Evolutionary conservation across 2,888 invertebrate genomes (phyloP).

Genomic region (Pristionchus exspectatus): DNA sequence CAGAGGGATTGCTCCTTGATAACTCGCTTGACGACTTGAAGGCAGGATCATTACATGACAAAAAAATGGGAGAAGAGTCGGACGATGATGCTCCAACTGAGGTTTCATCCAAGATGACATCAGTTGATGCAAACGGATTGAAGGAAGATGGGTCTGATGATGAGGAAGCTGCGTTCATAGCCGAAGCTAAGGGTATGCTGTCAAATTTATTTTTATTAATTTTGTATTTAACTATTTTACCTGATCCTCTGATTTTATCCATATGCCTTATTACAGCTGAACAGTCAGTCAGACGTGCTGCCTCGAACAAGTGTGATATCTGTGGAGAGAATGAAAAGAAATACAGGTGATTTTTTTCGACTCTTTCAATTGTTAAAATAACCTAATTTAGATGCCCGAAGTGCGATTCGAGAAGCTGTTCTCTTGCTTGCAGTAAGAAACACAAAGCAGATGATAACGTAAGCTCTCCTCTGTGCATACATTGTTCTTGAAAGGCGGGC

Average conservation of each 20-base stretch:
- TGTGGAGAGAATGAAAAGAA: conserved; percentile 65
- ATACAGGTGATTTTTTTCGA: conserved; percentile 60
- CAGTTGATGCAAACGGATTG: not conserved
- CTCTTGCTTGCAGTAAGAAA: conserved; percentile 69
- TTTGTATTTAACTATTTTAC: not conserved
- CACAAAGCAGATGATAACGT: conserved; percentile 67
- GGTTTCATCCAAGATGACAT: conserved; percentile 25
- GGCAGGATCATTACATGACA: not conserved
- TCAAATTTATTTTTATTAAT: not conserved
- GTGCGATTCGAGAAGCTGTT: conserved; percentile 71
- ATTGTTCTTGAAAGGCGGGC: not conserved
- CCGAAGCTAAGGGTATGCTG: conserved; percentile 34
- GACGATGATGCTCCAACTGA: conserved; percentile 44
- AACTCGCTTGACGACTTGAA: not conserved
- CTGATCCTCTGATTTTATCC: not conserved
- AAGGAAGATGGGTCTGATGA: not conserved
- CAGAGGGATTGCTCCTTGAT: not conserved
- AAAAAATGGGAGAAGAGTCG: not conserved
- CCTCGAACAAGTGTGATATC: conserved; percentile 61
- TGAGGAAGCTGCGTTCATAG: conserved; percentile 28
- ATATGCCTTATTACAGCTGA: conserved; percentile 11
- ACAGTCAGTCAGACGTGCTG: conserved; percentile 34
- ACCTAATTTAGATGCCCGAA: conserved; percentile 68
- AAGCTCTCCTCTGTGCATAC: not conserved
- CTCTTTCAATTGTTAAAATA: not conserved